Base-by-base conservation (phyloP, 2,888 invertebrate genomes). In the Heliothis peltigera region DNA sequence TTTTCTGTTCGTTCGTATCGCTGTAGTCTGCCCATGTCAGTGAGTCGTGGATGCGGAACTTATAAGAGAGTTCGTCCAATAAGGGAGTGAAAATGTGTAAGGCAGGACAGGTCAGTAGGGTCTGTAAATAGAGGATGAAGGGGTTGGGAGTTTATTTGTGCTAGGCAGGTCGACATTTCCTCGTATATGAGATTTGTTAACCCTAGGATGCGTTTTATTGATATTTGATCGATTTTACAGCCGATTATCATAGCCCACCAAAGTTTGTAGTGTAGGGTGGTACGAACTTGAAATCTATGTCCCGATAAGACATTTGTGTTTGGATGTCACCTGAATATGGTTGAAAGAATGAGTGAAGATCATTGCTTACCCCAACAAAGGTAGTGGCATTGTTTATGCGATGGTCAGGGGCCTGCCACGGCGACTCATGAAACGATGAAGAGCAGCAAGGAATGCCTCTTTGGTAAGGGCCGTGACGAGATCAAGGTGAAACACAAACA, bases 341-440 rank as follows among this genome's bases (percentile, higher is more conserved):
- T 51, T 35, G 32, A 32, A 51, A 35, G 19, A 51, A 51, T 12
- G 32, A 32, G 18, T 51, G 18, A 32, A 51, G 18, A 15, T 51
- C 49, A 19, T 51, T 51, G 12, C 49, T 32, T 18, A 32, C 32
- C 10, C 49, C 49, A 19, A 51, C 49, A 51, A 51, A 51, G 8
- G 32, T 51, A 15, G 49, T 51, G 22, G 32, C 49, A 51, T 51
- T 51, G 10, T 51, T 32, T 32, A 32, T 35, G 19, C 32, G 22
- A 51, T 51, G 28, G 18, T 51, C 49, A n/a, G n/a, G n/a, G n/a
- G n/a, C n/a, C n/a, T n/a, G n/a, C n/a, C n/a, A n/a, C n/a, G n/a
- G n/a, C n/a, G n/a, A n/a, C n/a, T n/a, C n/a, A n/a, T n/a, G n/a
- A n/a, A n/a, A n/a, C n/a, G n/a, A n/a, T n/a, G n/a, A n/a, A n/a